Conservation (phyloP, 2,888 invertebrate species). For the Dermolepida albohirtum region DNA sequence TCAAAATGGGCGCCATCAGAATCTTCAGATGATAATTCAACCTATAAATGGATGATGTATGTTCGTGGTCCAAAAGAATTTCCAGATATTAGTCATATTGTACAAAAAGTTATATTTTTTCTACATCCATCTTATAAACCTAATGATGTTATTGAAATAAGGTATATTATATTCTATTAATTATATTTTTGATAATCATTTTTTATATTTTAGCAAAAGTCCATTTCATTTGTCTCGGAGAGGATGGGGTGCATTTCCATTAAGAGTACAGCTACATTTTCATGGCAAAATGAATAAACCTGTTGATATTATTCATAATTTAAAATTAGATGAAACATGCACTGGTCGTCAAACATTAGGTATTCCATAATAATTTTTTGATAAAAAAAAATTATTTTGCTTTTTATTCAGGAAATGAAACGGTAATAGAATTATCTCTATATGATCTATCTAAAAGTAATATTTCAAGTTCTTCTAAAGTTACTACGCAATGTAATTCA, state of each 20-base stretch:
- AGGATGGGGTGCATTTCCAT: slow-evolving; percentile 94
- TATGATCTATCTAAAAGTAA: slow-evolving; percentile 57
- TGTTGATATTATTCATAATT: slow-evolving; percentile 81
- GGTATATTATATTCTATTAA: slow-evolving; percentile 66
- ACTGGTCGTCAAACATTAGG: slow-evolving; percentile 87
- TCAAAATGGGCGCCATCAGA: slow-evolving; percentile 84
- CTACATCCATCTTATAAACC: slow-evolving; percentile 90
- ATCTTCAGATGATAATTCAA: slow-evolving; percentile 76
- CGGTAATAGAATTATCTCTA: slow-evolving; percentile 79
- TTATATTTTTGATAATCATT: slow-evolving; percentile 18
- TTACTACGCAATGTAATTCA: neutral
- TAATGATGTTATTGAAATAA: slow-evolving; percentile 84
- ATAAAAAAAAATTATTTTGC: slow-evolving; percentile 20
- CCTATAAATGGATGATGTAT: slow-evolving; percentile 93
- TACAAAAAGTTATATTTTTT: slow-evolving; percentile 81
- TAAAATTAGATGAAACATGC: slow-evolving; percentile 84
- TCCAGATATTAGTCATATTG: slow-evolving; percentile 72
- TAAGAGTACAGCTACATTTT: slow-evolving; percentile 85
- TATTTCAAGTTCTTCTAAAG: slow-evolving; percentile 1
- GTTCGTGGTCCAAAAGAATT: slow-evolving; percentile 76
- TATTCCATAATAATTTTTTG: slow-evolving; percentile 68
- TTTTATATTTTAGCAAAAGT: slow-evolving; percentile 68
- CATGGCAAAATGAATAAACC: slow-evolving; percentile 79
- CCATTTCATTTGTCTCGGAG: slow-evolving; percentile 87
- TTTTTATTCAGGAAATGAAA: slow-evolving; percentile 79